phyloP scores from a whole-genome alignment of 2,113 vertebrate species.

The Alethe castanea region DNA sequence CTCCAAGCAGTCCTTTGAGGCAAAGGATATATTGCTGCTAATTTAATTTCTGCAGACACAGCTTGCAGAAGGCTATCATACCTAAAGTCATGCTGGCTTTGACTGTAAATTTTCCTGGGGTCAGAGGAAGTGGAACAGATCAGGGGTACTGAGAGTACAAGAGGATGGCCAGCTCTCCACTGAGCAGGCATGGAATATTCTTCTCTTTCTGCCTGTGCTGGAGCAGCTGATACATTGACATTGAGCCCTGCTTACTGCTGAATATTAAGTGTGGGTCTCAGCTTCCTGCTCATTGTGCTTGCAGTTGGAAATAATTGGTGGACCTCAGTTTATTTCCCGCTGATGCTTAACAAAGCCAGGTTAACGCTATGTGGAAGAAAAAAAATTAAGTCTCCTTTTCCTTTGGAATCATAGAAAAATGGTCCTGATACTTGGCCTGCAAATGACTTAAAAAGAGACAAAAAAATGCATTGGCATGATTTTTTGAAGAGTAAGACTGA shows the following conservation, averaged over 20 bases:
- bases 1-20: not conserved
- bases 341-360: not conserved
- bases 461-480: not conserved
- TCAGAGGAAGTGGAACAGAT: not conserved
- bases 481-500: not conserved
- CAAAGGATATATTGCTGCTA: not conserved
- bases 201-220: not conserved
- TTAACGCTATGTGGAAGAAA: not conserved
- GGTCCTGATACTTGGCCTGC: not conserved
- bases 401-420: not conserved
- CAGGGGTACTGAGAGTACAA: not conserved
- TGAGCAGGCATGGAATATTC: not conserved
- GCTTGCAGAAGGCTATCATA: not conserved
- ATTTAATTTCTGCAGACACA: slow-evolving; percentile 32
- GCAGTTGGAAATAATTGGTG: not conserved
- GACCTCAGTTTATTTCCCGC: not conserved
- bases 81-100: not conserved
- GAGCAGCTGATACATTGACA: not conserved
- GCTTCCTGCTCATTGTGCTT: not conserved
- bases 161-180: not conserved
- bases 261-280: not conserved
- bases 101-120: not conserved
- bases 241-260: not conserved
- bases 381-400: not conserved
- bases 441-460: not conserved